phyloP scores from a whole-genome alignment of 2,113 vertebrate species.

The Gopherus flavomarginatus region DNA sequence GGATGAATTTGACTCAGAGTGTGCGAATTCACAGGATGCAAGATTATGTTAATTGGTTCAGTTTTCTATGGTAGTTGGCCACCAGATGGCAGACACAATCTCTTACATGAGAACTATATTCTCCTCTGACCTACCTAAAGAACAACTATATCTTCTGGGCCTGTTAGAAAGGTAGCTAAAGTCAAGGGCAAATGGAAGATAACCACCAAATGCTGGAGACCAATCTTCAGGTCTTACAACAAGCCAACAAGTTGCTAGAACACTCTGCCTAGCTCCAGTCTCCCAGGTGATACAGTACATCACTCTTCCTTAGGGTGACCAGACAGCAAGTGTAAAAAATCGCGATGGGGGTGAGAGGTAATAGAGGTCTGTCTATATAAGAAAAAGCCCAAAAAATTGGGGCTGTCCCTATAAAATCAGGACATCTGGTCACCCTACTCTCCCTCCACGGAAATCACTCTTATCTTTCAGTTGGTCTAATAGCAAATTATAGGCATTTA shows the following conservation, averaged over 20 bases:
- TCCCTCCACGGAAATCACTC: neutral
- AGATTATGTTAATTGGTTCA: neutral
- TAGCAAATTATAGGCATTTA: neutral
- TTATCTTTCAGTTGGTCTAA: neutral
- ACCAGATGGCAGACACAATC: slow-evolving; percentile 12
- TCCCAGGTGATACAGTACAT: neutral
- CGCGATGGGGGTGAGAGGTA: too few relatives aligned
- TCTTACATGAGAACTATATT: neutral
- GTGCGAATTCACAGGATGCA: rapidly evolving
- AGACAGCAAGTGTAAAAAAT: too few relatives aligned
- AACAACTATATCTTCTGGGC: neutral
- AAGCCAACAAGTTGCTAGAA: neutral
- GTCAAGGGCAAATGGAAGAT: neutral
- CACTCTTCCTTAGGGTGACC: too few relatives aligned
- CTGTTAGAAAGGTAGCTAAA: neutral
- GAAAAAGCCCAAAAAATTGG: too few relatives aligned
- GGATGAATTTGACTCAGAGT: too few relatives aligned
- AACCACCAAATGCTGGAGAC: neutral
- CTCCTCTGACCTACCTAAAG: neutral
- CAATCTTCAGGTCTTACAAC: neutral
- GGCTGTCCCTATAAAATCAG: too few relatives aligned
- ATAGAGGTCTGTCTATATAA: too few relatives aligned
- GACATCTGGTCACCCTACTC: too few relatives aligned
- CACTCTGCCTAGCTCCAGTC: neutral
- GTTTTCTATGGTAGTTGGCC: neutral